Percentiles rank a stretch among this genome's conserved stretches.
phyloP scores from a whole-genome alignment of 1,140 invertebrate species.

The Heliconius congener region DNA sequence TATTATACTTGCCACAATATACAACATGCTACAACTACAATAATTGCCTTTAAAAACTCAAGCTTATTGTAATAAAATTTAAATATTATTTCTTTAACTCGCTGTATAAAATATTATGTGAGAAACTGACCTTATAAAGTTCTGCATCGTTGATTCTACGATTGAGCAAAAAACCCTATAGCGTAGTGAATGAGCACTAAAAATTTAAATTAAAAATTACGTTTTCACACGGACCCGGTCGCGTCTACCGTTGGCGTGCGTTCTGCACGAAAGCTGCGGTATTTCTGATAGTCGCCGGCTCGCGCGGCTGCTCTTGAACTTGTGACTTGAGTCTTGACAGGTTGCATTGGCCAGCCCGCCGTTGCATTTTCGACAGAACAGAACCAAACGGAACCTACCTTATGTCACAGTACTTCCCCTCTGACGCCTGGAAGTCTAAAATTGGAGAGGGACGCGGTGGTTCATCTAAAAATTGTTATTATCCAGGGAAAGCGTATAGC shows the following conservation, averaged over 20 bases:
- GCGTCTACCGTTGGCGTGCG: constrained; percentile 53
- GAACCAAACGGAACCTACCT: constrained; percentile 26
- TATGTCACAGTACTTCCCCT: constrained; percentile 31
- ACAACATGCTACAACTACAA: neutral
- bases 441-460: constrained; percentile 6
- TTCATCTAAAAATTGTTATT: constrained; percentile 29
- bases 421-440: constrained; percentile 20
- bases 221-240: constrained; percentile 45
- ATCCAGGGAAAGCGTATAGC: constrained; percentile 38
- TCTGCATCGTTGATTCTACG: constrained; percentile 62
- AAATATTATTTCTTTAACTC: neutral
- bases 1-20: neutral
- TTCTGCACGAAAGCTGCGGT: constrained; percentile 56
- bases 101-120: constrained; percentile 6
- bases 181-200: constrained; percentile 50
- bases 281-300: constrained; percentile 51
- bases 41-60: neutral
- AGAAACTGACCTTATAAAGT: constrained; percentile 64
- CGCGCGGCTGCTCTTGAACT: constrained; percentile 69
- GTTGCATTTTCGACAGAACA: constrained; percentile 61
- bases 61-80: neutral
- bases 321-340: constrained; percentile 63
- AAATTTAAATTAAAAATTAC: constrained; percentile 48
- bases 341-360: constrained; percentile 65
- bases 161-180: constrained; percentile 43